Base-by-base conservation (phyloP, 1,140 invertebrate genomes). In the Gerris buenoi region DNA sequence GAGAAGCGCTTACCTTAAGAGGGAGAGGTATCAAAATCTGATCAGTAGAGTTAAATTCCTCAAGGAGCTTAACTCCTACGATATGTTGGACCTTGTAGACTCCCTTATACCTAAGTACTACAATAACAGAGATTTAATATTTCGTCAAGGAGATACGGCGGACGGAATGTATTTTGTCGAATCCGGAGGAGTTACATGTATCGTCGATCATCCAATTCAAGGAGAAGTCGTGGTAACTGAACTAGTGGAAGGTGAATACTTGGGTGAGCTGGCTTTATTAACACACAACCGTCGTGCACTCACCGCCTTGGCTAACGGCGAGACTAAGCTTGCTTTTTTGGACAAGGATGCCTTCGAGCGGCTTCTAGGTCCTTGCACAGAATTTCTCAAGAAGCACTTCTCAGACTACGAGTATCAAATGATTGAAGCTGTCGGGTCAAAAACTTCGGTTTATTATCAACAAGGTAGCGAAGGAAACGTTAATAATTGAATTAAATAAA, bases 81-180 rank as follows among this genome's bases (percentile, higher is more conserved):
- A 97, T 78, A 83, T 93, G 71, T 92, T 96, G 86, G 97, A 97
- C 81, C 81, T 98, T 68, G 93, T 93, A 58, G 95, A 98, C 80
- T 95, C 95, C 56, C 82, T 98, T 62, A 81, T 87, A 71, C 87
- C 93, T 27, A 88, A 87, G 76, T 82, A 83, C 26, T 93, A 86
- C 77, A 76, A 79, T 63, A 81, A 87, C 73, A 88, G 87, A 62
- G 86, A 92, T 68, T 80, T 85, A 73, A 95, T 97, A 74, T 95
- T 97, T 72, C 86, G 86, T 75, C 92, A 97, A 80, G 93, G 93
- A 13, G 92, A 97, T 75, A 84, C 83, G n/a, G 95, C 93, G 33
- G 91, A 97, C 78, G 94, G 95, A 61, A 95, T 97, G 92, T 97
- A 94, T 80, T 97, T 98, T 78, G 86, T 98, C 27, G 94, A 97